These are phyloP conservation scores for Callospermophilus lateralis DNA, from an alignment of 2,113 vertebrate genomes.

Conservation along the genomic window DNA sequence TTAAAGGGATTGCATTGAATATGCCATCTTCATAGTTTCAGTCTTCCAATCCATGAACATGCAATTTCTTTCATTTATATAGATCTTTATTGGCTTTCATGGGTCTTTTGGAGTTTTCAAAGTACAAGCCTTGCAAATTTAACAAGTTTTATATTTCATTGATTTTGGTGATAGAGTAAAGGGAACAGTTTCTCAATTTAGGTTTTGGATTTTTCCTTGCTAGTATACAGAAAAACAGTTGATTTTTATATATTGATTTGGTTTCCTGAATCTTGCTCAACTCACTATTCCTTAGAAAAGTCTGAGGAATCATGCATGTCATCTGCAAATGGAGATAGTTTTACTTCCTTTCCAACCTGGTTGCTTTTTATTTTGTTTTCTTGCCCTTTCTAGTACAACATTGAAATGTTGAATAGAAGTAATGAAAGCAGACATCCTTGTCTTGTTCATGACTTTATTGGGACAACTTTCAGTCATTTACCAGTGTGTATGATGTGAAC, in stretches of 20 bases:
- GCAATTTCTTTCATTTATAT: not conserved
- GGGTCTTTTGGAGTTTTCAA: slow-evolving; percentile 19
- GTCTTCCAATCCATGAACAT: not conserved
- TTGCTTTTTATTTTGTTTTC: slow-evolving; percentile 41
- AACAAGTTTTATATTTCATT: not conserved
- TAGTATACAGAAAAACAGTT: not conserved
- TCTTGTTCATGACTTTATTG: slow-evolving; percentile 17
- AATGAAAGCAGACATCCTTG: not conserved
- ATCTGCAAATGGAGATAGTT: slow-evolving; percentile 42
- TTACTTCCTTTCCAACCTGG: not conserved
- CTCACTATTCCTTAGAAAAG: slow-evolving; percentile 44
- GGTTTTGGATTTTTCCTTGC: slow-evolving; percentile 40
- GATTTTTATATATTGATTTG: not conserved
- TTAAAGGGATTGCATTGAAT: not conserved
- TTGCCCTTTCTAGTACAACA: not conserved
- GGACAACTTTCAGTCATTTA: not conserved
- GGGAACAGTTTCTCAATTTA: slow-evolving; percentile 51
- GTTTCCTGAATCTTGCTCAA: slow-evolving; percentile 28
- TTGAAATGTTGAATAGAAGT: not conserved
- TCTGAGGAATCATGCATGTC: not conserved
- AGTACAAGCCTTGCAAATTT: not conserved
- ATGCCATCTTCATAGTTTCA: not conserved
- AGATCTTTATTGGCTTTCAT: not conserved
- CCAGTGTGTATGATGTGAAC: not conserved
- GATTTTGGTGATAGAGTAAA: slow-evolving; percentile 2